Base-by-base conservation (phyloP, 2,888 invertebrate species). In the Pherbina coryleti region DNA sequence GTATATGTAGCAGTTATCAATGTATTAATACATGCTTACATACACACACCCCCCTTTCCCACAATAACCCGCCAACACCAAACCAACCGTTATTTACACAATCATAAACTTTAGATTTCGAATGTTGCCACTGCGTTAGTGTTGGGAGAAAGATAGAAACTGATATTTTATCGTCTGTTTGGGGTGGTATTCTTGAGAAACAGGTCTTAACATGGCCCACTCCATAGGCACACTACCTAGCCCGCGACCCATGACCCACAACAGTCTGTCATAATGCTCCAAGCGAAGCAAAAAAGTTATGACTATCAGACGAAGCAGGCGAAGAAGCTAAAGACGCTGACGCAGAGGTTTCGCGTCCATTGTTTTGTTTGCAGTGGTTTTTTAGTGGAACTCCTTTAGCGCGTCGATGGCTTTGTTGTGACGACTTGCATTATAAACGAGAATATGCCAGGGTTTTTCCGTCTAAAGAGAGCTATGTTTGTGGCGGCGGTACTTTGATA, bases 21-120 rank as follows among this genome's bases (percentile, higher is more conserved):
- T 55, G 55, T 55, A 37, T 60, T 44, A 73, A 62, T 62, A 37
- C 62, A 31, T 62, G 44, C 62, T 44, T 11, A 44, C 44, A 44
- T 1, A 44, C 14, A 44, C 44, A 37, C 44, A 1, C 11, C 44
- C 37, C 5, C 5, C 37, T 37, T 37, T 1, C 31, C 31, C 31
- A 3, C 31, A 31, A 31, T 37, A 11, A 5, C 31, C 31, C 44
- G 11, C 11, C 4, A 44, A 44, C 7, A 11, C 11, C 11, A 44
- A 44, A 11, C 44, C 44, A 44, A 14, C 37, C 67, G n/a, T 19
- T 75, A 55, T 53, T 67, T 66, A 14, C 73, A 62, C 60, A 75
- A 66, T 73, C 66, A 67, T 55, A 75, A 75, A 67, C 66, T 57
- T 67, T 67, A 34, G 75, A 75, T 57, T 75, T 44, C 62, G 49